Base-by-base conservation (phyloP, 1,140 invertebrate genomes). In the Ptiloglossa arizonensis region DNA sequence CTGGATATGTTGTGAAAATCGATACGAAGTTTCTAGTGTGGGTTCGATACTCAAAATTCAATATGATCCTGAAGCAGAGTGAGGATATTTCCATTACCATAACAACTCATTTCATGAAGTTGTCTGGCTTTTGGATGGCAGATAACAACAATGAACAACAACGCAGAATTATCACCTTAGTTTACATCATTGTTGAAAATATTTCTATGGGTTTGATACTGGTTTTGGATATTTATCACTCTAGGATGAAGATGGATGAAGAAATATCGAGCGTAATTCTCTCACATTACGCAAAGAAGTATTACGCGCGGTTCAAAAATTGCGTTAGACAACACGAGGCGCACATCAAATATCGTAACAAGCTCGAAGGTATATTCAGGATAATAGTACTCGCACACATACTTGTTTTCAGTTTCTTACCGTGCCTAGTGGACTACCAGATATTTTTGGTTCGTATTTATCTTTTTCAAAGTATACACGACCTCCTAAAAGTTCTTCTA, bases 401-500 rank as follows among this genome's bases (percentile, higher is more conserved):
- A 11, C 41, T 83, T 2, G 35, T 82, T 11, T 84, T 86, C 13
- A 62, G 81, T 17, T 0, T 87, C 9, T 35, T 87, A 41, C 35
- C 87, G 15, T 87, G 83, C 19, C 54, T 87, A 1, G 67, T 75
- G 2, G 84, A 81, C 0, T 84, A 84, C 69, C 79, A 87, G 52
- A 17, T 79, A 11, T 24, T 86, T 44, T 17, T 86, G 79, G 86
- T 87, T 59, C 54, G 77, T 69, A 32, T 19, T 3, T 48, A 24
- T 19, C 13, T n/a, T 32, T 8, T 19, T 5, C 17, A 48, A 48
- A 48, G 19, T 48, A 13, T 60, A 22, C 6, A 5, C 15, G 1
- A 0, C 46, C 24, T n/a, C n/a, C n/a, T n/a, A n/a, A n/a, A n/a
- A n/a, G n/a, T n/a, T n/a, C n/a, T n/a, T n/a, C n/a, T n/a, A n/a